phyloP scores from a whole-genome alignment of 2,888 invertebrate species.

The Meiosimyza platycephala region DNA sequence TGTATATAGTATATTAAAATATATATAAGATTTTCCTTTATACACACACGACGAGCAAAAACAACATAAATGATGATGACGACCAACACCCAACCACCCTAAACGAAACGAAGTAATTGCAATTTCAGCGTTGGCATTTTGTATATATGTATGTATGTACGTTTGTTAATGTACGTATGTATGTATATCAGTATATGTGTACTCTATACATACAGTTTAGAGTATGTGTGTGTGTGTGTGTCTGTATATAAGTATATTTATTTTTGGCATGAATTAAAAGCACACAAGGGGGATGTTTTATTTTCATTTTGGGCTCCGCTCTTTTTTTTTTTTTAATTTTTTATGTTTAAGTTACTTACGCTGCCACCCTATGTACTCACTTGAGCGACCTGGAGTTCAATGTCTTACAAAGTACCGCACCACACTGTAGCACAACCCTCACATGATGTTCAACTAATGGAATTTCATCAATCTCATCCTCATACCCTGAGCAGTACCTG shows the following conservation, averaged over 20 bases:
- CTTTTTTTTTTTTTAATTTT: conserved; percentile 36
- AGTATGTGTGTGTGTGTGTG: conserved; percentile 34
- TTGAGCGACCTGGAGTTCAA: conserved; percentile 38
- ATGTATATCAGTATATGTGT: conserved; percentile 36
- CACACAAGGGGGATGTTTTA: conserved; percentile 61
- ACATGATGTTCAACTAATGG: background rate
- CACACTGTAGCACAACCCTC: conserved; percentile 6
- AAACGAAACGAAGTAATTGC: conserved; percentile 9
- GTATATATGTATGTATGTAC: conserved; percentile 36
- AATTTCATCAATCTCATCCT: conserved; percentile 10
- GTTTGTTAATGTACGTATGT: conserved; percentile 20
- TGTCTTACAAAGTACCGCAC: conserved; percentile 42
- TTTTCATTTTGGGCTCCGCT: conserved; percentile 40
- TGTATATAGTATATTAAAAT: conserved; percentile 45
- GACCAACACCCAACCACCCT: background rate
- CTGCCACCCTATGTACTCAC: conserved; percentile 24
- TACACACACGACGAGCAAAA: conserved; percentile 28
- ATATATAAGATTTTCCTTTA: conserved; percentile 24
- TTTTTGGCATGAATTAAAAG: conserved; percentile 62
- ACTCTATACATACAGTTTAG: background rate
- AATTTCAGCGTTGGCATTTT: conserved; percentile 5
- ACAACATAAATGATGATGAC: background rate
- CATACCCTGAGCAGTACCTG: background rate
- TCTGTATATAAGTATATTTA: conserved; percentile 50
- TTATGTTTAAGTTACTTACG: conserved; percentile 22